Percentiles rank a stretch among this genome's conserved stretches.
Evolutionary conservation across 2,888 invertebrate species (phyloP).

Genomic region (Galeruca laticollis): DNA sequence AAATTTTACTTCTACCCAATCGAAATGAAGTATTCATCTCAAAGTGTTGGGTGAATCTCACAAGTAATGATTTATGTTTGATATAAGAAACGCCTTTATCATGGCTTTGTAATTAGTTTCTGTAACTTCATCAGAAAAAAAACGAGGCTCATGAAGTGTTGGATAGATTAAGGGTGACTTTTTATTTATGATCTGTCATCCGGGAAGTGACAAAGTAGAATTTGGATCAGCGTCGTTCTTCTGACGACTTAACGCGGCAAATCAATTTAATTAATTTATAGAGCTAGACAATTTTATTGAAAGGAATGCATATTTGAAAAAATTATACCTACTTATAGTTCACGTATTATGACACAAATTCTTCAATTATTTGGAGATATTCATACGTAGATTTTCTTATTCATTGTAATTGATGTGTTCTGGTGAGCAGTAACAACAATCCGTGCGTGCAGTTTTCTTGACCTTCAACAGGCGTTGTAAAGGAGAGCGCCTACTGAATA

Average conservation of each 20-base stretch:
- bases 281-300: neutral
- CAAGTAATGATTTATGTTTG: slow-evolving; percentile 54
- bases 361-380: too few species aligned
- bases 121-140: slow-evolving; percentile 59
- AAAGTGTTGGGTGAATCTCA: slow-evolving; percentile 46
- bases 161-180: slow-evolving; percentile 64
- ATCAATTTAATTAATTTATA: slow-evolving; percentile 7
- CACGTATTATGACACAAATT: too few species aligned
- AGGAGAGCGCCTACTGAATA: too few species aligned
- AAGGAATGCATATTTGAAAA: neutral
- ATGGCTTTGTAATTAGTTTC: slow-evolving; percentile 65
- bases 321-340: neutral
- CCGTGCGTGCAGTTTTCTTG: too few species aligned
- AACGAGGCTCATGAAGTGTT: slow-evolving; percentile 60
- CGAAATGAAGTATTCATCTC: slow-evolving; percentile 46
- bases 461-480: too few species aligned
- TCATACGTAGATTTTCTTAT: too few species aligned
- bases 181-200: slow-evolving; percentile 65
- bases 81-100: slow-evolving; percentile 63
- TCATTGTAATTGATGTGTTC: too few species aligned
- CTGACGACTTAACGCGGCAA: slow-evolving; percentile 26
- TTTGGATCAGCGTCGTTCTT: slow-evolving; percentile 34
- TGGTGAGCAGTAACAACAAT: too few species aligned
- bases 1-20: slow-evolving; percentile 25
- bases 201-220: slow-evolving; percentile 60